Percentiles rank a stretch among this genome's conserved stretches.
Conservation (phyloP, 2,888 invertebrate genomes). For the Protophormia terraenovae region DNA sequence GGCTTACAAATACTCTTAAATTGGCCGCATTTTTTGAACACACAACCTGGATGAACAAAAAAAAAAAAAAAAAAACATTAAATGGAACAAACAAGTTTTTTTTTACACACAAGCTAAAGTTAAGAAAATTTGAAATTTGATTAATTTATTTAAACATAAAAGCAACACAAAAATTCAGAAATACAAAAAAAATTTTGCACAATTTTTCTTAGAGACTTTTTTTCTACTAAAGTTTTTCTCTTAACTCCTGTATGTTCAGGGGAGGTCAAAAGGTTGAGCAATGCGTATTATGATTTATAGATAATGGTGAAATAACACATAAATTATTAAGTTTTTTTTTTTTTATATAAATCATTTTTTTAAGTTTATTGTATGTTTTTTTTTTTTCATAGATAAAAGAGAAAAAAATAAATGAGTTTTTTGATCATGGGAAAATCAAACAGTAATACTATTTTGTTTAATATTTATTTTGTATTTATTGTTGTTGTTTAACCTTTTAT, state of each 20-base stretch:
- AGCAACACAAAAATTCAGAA: not conserved
- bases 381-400: not conserved
- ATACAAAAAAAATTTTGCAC: conserved; percentile 28
- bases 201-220: conserved; percentile 27
- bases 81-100: conserved; percentile 60
- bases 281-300: conserved; percentile 64
- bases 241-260: conserved; percentile 40
- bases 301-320: conserved; percentile 25
- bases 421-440: conserved; percentile 62
- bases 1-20: not conserved
- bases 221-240: conserved; percentile 20
- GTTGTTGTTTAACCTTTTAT: not conserved
- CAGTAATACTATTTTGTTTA: conserved; percentile 10
- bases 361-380: not conserved
- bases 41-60: not conserved
- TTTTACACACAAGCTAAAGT: not conserved
- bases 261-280: conserved; percentile 34
- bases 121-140: conserved; percentile 48
- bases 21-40: conserved; percentile 29
- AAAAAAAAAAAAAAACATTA: not conserved
- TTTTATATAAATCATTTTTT: not conserved
- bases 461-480: not conserved
- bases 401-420: conserved; percentile 16
- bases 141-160: conserved; percentile 54
- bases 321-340: not conserved